Evolutionary conservation across 2,797 vertebrate genomes (phyloP).

Genomic region (Sorex maritimensis): DNA sequence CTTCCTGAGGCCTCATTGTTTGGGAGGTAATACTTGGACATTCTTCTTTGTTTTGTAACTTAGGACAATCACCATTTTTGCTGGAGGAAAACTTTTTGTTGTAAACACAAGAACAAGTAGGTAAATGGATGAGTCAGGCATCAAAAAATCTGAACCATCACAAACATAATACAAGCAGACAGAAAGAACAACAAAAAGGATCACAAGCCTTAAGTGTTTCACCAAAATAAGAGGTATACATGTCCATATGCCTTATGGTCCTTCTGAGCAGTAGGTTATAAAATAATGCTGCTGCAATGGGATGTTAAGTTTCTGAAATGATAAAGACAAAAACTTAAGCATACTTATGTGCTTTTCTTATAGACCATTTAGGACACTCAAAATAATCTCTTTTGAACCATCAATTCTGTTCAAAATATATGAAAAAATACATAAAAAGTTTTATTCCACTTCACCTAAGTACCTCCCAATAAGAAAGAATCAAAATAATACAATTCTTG

Average conservation of each 20-base stretch:
- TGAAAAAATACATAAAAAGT: not conserved
- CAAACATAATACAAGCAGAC: constrained; percentile 13
- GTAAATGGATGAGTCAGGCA: not conserved
- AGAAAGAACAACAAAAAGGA: not conserved
- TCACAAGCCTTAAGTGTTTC: not conserved
- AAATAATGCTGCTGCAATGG: not conserved
- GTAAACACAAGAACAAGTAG: constrained; percentile 35
- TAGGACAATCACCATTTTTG: constrained; percentile 51
- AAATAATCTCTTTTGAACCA: constrained; percentile 39
- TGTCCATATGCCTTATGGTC: not conserved
- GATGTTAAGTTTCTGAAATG: constrained; percentile 21
- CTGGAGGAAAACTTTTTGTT: not conserved
- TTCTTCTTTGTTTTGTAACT: constrained; percentile 64
- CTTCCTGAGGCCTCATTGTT: constrained; percentile 63
- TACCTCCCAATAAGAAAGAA: not conserved
- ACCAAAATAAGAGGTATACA: constrained; percentile 42
- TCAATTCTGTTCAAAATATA: not conserved
- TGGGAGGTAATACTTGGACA: not conserved
- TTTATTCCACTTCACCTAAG: constrained; percentile 38
- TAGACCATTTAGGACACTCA: not conserved
- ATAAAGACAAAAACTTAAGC: constrained; percentile 40
- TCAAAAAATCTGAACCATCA: constrained; percentile 8
- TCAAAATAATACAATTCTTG: not conserved
- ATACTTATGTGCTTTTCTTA: constrained; percentile 57
- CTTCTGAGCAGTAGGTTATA: not conserved